Percentiles rank a stretch among this genome's conserved stretches.
Conservation (phyloP, 2,113 vertebrate species). For the Microcebus griseorufus region DNA sequence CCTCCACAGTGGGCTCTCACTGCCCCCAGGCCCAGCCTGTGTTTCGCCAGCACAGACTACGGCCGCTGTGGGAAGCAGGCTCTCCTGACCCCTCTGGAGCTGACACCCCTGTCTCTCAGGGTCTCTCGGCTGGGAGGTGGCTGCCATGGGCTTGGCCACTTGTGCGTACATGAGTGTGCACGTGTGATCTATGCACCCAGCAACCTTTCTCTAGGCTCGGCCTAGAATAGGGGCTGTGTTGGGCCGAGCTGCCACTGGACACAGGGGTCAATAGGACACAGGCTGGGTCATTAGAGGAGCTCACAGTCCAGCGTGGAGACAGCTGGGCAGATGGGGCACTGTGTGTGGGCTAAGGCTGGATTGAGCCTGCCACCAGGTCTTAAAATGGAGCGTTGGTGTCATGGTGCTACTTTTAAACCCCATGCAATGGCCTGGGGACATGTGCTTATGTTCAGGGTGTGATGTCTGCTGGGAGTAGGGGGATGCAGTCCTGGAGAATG, state of each 20-base stretch:
- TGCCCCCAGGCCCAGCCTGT: background rate
- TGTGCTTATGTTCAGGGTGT: background rate
- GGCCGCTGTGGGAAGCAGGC: background rate
- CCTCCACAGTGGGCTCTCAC: conserved; percentile 38
- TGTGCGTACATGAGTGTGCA: background rate
- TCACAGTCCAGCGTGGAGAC: background rate
- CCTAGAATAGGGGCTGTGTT: background rate
- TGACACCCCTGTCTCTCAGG: background rate
- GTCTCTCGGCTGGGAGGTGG: background rate
- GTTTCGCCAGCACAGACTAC: conserved; percentile 17
- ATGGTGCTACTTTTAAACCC: background rate
- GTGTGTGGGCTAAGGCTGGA: background rate
- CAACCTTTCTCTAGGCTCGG: background rate
- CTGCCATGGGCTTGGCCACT: background rate
- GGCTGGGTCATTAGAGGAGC: background rate
- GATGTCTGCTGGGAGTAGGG: background rate
- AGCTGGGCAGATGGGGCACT: background rate
- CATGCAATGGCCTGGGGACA: background rate
- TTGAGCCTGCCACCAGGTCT: background rate
- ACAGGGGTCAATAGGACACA: background rate
- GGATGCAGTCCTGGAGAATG: background rate
- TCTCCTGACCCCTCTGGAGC: background rate
- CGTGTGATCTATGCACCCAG: background rate
- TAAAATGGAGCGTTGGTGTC: background rate
- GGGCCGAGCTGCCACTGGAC: background rate